These are phyloP conservation scores for Zoanthus sansibaricus DNA, from an alignment of 92 coral and sea anemone species.

Conservation along the genomic window DNA sequence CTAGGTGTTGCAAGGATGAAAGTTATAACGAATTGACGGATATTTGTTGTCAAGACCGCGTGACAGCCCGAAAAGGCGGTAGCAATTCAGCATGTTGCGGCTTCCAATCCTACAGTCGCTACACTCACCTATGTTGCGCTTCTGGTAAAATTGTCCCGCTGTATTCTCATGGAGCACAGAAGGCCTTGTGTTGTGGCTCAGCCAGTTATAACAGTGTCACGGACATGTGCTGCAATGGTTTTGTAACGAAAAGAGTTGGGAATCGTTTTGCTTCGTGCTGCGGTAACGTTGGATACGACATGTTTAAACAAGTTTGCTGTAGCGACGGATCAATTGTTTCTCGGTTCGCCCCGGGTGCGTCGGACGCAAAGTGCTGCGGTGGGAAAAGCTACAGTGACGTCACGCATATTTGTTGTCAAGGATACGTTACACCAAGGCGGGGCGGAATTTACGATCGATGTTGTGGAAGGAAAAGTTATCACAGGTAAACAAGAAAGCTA, in stretches of 20 bases:
- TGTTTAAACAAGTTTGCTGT: slow-evolving; percentile 49
- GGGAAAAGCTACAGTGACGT: slow-evolving; percentile 30
- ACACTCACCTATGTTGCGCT: slow-evolving; percentile 58
- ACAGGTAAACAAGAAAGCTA: neutral
- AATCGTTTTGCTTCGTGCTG: slow-evolving; percentile 41
- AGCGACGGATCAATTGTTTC: slow-evolving; percentile 25
- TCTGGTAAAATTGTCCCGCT: slow-evolving; percentile 13
- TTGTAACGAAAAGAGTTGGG: slow-evolving; percentile 41
- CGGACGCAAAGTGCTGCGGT: slow-evolving; percentile 47
- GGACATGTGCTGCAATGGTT: slow-evolving; percentile 55
- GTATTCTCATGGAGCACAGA: slow-evolving; percentile 36
- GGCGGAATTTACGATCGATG: slow-evolving; percentile 36
- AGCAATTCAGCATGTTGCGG: slow-evolving; percentile 44
- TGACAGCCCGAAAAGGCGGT: slow-evolving; percentile 32
- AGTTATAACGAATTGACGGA: slow-evolving; percentile 38
- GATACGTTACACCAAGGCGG: slow-evolving; percentile 4
- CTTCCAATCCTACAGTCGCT: slow-evolving; percentile 11
- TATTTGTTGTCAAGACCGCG: slow-evolving; percentile 48
- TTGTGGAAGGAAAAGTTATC: slow-evolving; percentile 39
- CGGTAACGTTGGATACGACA: slow-evolving; percentile 41
- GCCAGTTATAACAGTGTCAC: slow-evolving; percentile 24
- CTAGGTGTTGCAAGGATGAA: slow-evolving; percentile 43
- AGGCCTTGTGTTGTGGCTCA: slow-evolving; percentile 51
- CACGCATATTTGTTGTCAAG: slow-evolving; percentile 54
- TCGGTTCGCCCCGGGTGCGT: slow-evolving; percentile 39